These are phyloP conservation scores for Tridacna crocea DNA, from an alignment of 2,888 invertebrate species.

Conservation along the genomic window DNA sequence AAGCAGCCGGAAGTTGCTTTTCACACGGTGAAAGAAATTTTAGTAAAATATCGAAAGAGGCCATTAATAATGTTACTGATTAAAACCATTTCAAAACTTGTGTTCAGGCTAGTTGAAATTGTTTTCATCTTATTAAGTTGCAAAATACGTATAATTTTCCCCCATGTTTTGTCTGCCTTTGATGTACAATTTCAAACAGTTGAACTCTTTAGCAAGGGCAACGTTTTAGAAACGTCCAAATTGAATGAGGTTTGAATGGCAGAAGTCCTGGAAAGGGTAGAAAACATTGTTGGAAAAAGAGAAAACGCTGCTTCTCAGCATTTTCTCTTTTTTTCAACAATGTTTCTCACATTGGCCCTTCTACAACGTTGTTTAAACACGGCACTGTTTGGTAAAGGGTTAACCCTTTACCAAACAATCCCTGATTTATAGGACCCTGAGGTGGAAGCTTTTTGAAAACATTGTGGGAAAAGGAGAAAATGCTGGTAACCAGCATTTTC, in stretches of 20 bases:
- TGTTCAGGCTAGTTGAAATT: too few species aligned
- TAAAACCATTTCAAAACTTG: background rate
- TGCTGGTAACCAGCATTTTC: background rate
- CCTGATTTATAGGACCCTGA: background rate
- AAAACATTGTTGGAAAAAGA: background rate
- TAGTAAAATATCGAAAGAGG: too few species aligned
- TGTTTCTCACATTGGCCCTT: background rate
- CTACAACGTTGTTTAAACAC: background rate
- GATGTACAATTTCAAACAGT: too few species aligned
- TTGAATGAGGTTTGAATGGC: background rate
- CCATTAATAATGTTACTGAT: too few species aligned
- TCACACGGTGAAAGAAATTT: too few species aligned
- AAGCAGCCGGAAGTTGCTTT: too few species aligned
- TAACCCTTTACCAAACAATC: background rate
- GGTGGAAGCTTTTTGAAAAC: background rate
- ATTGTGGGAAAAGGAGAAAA: background rate
- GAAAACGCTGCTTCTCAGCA: background rate
- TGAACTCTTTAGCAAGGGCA: background rate
- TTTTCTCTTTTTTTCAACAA: background rate
- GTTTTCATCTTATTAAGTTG: background rate
- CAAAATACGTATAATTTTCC: background rate
- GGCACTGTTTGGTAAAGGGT: too few species aligned
- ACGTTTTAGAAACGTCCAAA: background rate
- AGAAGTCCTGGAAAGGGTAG: background rate
- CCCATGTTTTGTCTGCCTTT: too few species aligned